These are phyloP conservation scores for Tolypeutes matacus DNA, from an alignment of 2,797 vertebrate genomes.

Conservation along the genomic window DNA sequence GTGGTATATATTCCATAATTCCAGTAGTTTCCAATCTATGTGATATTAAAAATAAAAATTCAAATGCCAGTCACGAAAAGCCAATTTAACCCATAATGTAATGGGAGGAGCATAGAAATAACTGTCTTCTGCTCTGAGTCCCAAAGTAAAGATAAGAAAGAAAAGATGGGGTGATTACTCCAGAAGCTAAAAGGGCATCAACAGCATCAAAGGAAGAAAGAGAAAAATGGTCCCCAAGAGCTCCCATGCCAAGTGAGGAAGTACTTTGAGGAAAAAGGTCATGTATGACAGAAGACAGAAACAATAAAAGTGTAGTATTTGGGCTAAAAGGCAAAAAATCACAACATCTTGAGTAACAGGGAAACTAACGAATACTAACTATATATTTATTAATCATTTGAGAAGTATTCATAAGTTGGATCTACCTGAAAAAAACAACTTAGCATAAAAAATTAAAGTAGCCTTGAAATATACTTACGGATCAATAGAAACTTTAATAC, in stretches of 20 bases:
- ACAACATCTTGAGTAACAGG: background rate
- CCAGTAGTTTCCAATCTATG: conserved; percentile 36
- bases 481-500: conserved; percentile 98
- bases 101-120: background rate
- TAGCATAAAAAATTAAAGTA: conserved; percentile 71
- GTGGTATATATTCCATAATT: conserved; percentile 14
- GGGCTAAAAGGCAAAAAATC: conserved; percentile 23
- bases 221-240: conserved; percentile 8
- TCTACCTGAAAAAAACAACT: conserved; percentile 60
- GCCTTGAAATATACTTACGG: conserved; percentile 92
- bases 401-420: background rate
- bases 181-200: background rate
- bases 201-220: background rate
- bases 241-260: background rate
- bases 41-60: conserved; percentile 29
- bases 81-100: conserved; percentile 22
- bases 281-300: background rate
- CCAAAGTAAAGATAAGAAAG: conserved; percentile 23
- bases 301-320: background rate
- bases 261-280: background rate
- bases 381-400: background rate
- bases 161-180: background rate
- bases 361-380: background rate
- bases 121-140: background rate
- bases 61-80: conserved; percentile 40